Evolutionary conservation across 2,113 vertebrate species (phyloP), one percentile per base, ranked within the genome.

Genomic region (Onychostoma macrolepis): DNA sequence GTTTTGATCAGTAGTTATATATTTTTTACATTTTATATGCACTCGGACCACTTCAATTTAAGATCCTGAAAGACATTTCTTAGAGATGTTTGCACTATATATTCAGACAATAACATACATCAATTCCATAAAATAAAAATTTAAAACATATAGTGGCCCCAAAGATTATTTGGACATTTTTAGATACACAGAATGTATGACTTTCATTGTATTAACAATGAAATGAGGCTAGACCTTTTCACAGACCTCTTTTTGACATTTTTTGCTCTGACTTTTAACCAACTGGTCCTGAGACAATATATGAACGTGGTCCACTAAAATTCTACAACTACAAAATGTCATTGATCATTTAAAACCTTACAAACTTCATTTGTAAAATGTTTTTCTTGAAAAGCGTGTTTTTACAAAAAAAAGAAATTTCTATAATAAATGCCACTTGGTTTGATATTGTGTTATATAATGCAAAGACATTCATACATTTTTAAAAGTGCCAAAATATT

Each of bases 1-100:
- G 41, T 67, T 80, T 83, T 63, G 8, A 83, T 69, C 76, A 88
- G 81, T 88, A 86, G 67, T 84, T 89, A 28, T 58, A 58, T 79
- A 38, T 74, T 77, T 86, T 79, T 45, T 86, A 56, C 41, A 36
- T n/a, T n/a, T n/a, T n/a, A 78, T 43, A 76, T 13, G 4, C 33
- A 85, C 28, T 74, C 61, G n/a, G 38, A 83, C 78, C 72, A 58
- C 53, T 69, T 43, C 45, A 36, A 71, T 69, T 71, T 48, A 83
- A 11, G 17, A 83, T 33, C 11, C 65, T 19, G 17, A 71, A 50
- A 71, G 4, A 71, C 6, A 48, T 45, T 65, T 67, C 38, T 30
- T 48, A 67, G 38, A 82, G 80, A 82, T 45, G n/a, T 3, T 45
- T 82, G 61, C 61, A 71, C 28, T 83, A 71, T 83, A 71, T 33